These are phyloP conservation scores for Yponomeuta malinellus DNA, from an alignment of 2,888 invertebrate species.

Conservation along the genomic window DNA sequence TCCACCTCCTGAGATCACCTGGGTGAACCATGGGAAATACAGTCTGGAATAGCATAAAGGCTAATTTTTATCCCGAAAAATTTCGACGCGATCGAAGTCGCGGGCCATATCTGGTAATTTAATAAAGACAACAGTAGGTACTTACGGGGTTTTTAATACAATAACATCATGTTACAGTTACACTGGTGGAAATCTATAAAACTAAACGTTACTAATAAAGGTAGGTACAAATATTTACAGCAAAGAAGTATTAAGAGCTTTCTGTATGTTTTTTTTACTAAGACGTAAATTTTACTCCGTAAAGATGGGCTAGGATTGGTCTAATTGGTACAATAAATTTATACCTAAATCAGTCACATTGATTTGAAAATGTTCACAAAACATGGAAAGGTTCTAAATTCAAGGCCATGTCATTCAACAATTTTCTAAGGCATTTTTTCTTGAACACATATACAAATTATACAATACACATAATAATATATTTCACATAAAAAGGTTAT, in stretches of 20 bases:
- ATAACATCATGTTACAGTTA: slow-evolving; percentile 52
- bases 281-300: too few species aligned
- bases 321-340: background rate
- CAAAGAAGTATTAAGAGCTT: slow-evolving; percentile 18
- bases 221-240: slow-evolving; percentile 56
- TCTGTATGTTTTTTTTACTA: background rate
- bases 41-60: too few species aligned
- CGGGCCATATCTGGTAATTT: too few species aligned
- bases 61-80: too few species aligned
- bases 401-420: background rate
- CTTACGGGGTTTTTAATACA: background rate
- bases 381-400: background rate
- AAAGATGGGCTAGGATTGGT: too few species aligned
- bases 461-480: background rate
- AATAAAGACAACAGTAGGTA: background rate
- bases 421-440: slow-evolving; percentile 11
- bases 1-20: too few species aligned
- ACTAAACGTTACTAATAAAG: slow-evolving; percentile 38
- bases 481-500: background rate
- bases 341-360: background rate
- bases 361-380: background rate
- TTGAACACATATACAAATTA: slow-evolving; percentile 2
- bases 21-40: too few species aligned
- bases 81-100: too few species aligned
- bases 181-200: slow-evolving; percentile 69